Percentiles rank a stretch among this genome's conserved stretches.
These are phyloP conservation scores for Agrochola lychnidis DNA, from an alignment of 2,888 invertebrate species.

Conservation along the genomic window DNA sequence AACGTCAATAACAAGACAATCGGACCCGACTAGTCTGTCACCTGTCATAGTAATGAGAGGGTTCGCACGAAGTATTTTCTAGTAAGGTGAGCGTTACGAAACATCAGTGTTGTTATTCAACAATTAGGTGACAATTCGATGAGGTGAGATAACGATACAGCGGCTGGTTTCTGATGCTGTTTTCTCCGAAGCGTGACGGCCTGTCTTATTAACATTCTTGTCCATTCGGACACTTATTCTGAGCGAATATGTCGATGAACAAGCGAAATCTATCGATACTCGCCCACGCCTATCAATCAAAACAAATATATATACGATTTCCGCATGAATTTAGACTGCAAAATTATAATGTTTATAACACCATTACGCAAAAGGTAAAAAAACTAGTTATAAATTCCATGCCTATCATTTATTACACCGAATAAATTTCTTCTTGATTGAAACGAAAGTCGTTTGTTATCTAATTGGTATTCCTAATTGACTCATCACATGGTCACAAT, in stretches of 20 bases:
- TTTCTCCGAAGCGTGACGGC: conserved; percentile 71
- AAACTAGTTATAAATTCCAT: conserved; percentile 52
- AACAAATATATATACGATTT: conserved; percentile 70
- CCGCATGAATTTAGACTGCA: conserved; percentile 70
- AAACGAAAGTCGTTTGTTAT: conserved; percentile 69
- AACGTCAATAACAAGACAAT: conserved; percentile 69
- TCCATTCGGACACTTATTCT: conserved; percentile 63
- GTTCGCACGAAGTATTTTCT: conserved; percentile 70
- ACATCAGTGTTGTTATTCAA: conserved; percentile 78
- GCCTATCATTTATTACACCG: conserved; percentile 55
- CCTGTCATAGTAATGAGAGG: conserved; percentile 67
- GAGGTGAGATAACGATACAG: conserved; percentile 72
- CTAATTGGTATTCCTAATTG: conserved; percentile 71
- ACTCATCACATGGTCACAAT: conserved; percentile 69
- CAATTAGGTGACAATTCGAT: conserved; percentile 80
- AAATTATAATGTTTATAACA: conserved; percentile 65
- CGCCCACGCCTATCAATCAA: conserved; percentile 72
- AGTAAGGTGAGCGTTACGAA: conserved; percentile 73
- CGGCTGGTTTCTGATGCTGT: conserved; percentile 66
- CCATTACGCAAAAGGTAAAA: conserved; percentile 65
- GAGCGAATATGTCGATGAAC: conserved; percentile 60
- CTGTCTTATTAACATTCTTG: conserved; percentile 77
- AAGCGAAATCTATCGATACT: conserved; percentile 74
- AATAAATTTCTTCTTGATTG: conserved; percentile 67
- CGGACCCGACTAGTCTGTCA: conserved; percentile 72